Percentiles rank a stretch among this genome's conserved stretches.
These are phyloP conservation scores for Scaptomyza reducta DNA, from an alignment of 2,888 invertebrate species.

Conservation along the genomic window DNA sequence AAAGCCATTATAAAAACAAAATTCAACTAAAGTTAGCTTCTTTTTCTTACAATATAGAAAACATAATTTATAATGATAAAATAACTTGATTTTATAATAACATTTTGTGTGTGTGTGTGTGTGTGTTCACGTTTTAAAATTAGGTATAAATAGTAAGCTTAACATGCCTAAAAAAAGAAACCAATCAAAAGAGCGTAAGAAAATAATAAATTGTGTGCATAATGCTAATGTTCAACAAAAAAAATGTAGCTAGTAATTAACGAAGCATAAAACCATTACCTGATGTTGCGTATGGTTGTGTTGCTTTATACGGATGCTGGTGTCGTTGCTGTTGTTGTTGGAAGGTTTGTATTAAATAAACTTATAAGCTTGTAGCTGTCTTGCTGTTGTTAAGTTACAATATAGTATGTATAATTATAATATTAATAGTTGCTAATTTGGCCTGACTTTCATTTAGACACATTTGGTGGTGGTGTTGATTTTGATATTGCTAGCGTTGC, in stretches of 20 bases:
- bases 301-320: no score
- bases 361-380: conserved; percentile 49
- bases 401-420: conserved; percentile 28
- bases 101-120: conserved; percentile 22
- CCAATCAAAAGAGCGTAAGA: conserved; percentile 56
- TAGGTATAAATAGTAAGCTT: conserved; percentile 69
- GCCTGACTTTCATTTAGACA: conserved; percentile 80
- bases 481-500: conserved; percentile 26
- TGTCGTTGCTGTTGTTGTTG: conserved; percentile 28
- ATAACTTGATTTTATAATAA: conserved; percentile 25
- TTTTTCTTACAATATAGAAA: conserved; percentile 33
- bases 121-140: conserved; percentile 55
- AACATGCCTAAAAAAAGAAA: conserved; percentile 39
- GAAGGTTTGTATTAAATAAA: conserved; percentile 57
- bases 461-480: conserved; percentile 69
- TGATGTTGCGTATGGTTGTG: conserved; percentile 17
- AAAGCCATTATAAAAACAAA: conserved; percentile 70
- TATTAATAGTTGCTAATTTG: conserved; percentile 76
- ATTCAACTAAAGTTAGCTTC: conserved; percentile 65
- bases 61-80: conserved; percentile 23
- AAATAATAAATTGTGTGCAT: conserved; percentile 76
- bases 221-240: conserved; percentile 27
- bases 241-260: conserved; percentile 42
- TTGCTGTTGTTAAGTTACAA: conserved; percentile 20
- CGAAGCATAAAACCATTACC: conserved; percentile 58